A percentile compares a stretch with the other conserved stretches of the same genome.
phyloP scores from a whole-genome alignment of 2,797 vertebrate genomes.

The Acanthis flammea region DNA sequence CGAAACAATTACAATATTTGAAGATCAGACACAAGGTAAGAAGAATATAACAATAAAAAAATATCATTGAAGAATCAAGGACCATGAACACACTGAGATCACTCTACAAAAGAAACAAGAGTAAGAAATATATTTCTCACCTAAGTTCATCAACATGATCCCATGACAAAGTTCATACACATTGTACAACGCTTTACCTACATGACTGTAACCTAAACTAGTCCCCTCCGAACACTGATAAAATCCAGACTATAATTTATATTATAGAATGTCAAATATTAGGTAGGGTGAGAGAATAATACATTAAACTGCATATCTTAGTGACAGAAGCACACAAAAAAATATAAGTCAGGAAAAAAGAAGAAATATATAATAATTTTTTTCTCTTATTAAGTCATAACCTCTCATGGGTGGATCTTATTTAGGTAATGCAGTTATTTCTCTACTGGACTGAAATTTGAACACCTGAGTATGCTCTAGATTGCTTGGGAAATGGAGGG shows the following conservation, averaged over 20 bases:
- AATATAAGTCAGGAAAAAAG: background rate
- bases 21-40: background rate
- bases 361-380: background rate
- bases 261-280: background rate
- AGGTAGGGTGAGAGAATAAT: background rate
- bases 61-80: background rate
- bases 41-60: background rate
- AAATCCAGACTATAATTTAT: background rate
- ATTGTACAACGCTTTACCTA: background rate
- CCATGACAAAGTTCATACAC: background rate
- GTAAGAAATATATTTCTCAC: background rate
- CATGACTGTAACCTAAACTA: background rate
- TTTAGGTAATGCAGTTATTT: background rate
- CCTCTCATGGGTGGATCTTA: background rate
- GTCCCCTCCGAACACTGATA: background rate
- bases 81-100: background rate
- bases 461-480: background rate
- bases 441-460: background rate
- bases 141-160: background rate
- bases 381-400: background rate
- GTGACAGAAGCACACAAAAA: background rate
- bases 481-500: background rate
- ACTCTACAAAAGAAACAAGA: background rate
- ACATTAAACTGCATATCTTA: background rate
- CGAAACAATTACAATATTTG: background rate